These are phyloP conservation scores for Eolophus roseicapilla DNA, from an alignment of 2,113 vertebrate species.

Conservation along the genomic window DNA sequence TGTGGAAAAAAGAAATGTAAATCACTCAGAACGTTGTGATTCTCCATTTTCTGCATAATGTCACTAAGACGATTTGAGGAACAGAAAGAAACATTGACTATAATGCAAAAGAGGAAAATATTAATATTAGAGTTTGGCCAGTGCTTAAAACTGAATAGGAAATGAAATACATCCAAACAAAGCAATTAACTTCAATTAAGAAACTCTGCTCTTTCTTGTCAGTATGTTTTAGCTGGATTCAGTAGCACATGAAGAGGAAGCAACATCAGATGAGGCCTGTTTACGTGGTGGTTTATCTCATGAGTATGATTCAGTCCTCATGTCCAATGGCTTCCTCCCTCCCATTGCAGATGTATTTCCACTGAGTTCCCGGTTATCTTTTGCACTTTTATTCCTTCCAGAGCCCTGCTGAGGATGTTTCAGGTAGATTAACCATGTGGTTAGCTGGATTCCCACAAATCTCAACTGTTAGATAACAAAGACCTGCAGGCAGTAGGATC, in stretches of 20 bases:
- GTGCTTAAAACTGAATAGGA: not conserved
- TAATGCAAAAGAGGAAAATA: not conserved
- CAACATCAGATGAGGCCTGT: not conserved
- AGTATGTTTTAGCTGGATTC: not conserved
- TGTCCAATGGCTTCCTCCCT: not conserved
- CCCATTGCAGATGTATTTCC: not conserved
- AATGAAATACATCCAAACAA: not conserved
- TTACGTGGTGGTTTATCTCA: not conserved
- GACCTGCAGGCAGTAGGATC: not conserved
- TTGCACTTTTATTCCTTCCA: not conserved
- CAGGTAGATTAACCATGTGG: not conserved
- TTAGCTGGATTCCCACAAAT: not conserved
- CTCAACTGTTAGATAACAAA: not conserved
- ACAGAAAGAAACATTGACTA: not conserved
- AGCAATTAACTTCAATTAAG: not conserved
- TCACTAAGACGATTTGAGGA: not conserved
- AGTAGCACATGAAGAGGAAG: not conserved
- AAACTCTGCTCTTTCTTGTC: not conserved
- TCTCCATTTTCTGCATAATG: not conserved
- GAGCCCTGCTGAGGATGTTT: not conserved
- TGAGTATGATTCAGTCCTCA: not conserved
- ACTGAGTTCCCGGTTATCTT: not conserved
- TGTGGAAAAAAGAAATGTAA: not conserved
- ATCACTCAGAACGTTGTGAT: not conserved
- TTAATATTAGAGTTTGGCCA: not conserved